phyloP scores from a whole-genome alignment of 1,140 invertebrate species.

The Onthophagus taurus region DNA sequence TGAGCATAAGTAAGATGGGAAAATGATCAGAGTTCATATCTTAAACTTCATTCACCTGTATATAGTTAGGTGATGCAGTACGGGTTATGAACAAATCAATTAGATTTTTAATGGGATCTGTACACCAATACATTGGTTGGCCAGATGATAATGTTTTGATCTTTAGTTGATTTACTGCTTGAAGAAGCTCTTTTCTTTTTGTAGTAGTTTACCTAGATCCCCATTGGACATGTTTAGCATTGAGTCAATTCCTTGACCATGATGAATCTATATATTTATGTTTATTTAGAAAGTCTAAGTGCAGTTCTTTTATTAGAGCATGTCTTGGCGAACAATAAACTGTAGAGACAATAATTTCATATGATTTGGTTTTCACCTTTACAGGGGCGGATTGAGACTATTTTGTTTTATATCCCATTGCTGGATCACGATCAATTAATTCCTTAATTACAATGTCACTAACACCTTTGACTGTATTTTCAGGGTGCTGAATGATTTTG shows the following conservation, averaged over 20 bases:
- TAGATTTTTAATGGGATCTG: conserved; percentile 29
- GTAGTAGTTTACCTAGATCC: conserved; percentile 4
- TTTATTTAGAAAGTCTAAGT: conserved; percentile 17
- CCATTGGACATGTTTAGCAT: conserved; percentile 8
- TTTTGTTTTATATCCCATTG: conserved; percentile 1
- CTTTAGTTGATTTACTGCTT: conserved; percentile 11
- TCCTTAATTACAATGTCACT: conserved; percentile 3
- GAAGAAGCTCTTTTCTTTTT: neutral
- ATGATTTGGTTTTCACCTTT: neutral
- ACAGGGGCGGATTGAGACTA: neutral
- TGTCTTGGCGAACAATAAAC: conserved; percentile 22
- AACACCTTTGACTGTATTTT: conserved; percentile 12
- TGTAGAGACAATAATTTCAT: conserved; percentile 7
- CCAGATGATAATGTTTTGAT: conserved; percentile 26
- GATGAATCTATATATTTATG: conserved; percentile 17
- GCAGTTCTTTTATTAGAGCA: conserved; percentile 15
- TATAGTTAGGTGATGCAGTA: conserved; percentile 14
- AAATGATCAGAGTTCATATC: conserved; percentile 26
- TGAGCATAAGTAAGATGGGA: conserved; percentile 19
- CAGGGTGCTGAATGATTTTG: conserved; percentile 19
- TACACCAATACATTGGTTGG: conserved; percentile 30
- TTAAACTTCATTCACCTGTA: conserved; percentile 11
- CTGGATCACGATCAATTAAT: conserved; percentile 1
- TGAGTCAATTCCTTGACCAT: neutral
- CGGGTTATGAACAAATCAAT: conserved; percentile 30